A percentile compares a stretch with the other conserved stretches of the same genome.
Conservation (phyloP, 2,797 vertebrate genomes). For the Psittacula echo region DNA sequence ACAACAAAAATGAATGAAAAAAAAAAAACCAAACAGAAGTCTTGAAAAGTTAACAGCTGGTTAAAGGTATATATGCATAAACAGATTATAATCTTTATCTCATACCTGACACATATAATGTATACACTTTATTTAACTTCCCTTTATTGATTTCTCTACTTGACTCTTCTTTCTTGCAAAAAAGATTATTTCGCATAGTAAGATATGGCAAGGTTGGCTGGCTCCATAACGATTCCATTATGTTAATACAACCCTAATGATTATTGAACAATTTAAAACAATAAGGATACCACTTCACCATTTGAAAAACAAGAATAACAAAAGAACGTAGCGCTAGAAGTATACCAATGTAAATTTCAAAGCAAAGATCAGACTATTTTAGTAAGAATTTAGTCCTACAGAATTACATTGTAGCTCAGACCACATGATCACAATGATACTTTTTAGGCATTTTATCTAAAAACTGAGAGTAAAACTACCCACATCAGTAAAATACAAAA, state of each 20-base stretch:
- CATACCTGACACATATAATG: not conserved
- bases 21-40: not conserved
- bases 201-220: not conserved
- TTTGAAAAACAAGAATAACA: not conserved
- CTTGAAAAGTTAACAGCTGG: not conserved
- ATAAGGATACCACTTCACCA: not conserved
- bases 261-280: not conserved
- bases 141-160: not conserved
- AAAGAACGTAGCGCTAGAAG: not conserved
- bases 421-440: not conserved
- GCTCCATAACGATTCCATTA: not conserved
- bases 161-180: not conserved
- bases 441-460: not conserved
- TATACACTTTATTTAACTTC: not conserved
- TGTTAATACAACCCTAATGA: not conserved
- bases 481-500: not conserved
- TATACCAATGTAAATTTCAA: not conserved
- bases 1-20: conserved; percentile 47
- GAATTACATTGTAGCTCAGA: not conserved
- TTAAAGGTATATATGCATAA: not conserved
- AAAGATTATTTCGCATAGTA: not conserved
- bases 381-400: not conserved
- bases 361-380: not conserved
- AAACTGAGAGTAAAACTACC: not conserved
- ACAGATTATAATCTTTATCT: not conserved